Evolutionary conservation across 2,888 invertebrate genomes (phyloP).

Genomic region (Autographa pulchrina): DNA sequence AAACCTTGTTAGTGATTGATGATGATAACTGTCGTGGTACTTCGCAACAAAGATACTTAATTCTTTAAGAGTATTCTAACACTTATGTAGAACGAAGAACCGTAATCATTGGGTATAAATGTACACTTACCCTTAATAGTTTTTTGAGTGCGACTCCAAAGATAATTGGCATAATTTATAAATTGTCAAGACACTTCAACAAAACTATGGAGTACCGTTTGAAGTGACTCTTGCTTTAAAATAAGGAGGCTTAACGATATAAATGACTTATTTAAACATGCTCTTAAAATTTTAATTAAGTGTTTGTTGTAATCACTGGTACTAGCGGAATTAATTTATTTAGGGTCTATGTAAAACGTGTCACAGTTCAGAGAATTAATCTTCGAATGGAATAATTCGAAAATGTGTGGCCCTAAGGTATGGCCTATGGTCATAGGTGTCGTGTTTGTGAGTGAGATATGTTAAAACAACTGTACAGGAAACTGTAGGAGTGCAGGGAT

Average conservation of each 20-base stretch:
- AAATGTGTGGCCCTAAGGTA: no score
- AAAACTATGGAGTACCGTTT: constrained; percentile 42
- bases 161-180: constrained; percentile 33
- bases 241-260: not conserved
- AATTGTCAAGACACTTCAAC: constrained; percentile 36
- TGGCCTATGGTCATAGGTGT: not conserved
- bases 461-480: not conserved
- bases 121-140: constrained; percentile 37
- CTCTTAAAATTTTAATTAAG: not conserved
- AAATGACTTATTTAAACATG: not conserved
- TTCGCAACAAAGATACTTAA: no score
- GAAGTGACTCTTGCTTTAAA: constrained; percentile 21
- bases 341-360: no score
- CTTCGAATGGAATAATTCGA: no score
- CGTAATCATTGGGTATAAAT: constrained; percentile 14
- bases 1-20: no score
- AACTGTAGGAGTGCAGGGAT: not conserved
- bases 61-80: not conserved
- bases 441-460: not conserved
- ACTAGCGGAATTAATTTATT: no score
- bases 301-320: no score
- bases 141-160: constrained; percentile 41
- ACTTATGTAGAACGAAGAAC: constrained; percentile 30
- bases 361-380: no score
- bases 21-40: no score